Percentiles rank a stretch among this genome's conserved stretches.
Evolutionary conservation across 2,888 invertebrate genomes (phyloP).

Genomic region (Aphrophora alni): DNA sequence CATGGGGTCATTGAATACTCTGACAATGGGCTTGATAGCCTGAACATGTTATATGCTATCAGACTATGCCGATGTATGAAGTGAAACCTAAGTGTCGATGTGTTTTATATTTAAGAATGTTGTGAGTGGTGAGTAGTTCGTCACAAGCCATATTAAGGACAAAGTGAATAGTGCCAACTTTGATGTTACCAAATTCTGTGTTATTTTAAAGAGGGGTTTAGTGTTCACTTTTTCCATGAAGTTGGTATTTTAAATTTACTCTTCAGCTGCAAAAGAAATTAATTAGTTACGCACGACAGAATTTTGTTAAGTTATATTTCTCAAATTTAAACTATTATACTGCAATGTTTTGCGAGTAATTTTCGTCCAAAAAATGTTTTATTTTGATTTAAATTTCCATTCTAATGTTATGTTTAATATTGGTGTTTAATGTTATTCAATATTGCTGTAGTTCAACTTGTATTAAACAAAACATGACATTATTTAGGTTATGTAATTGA

Average conservation of each 20-base stretch:
- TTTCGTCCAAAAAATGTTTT: too few relatives aligned
- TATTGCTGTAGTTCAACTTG: too few relatives aligned
- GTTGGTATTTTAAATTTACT: too few relatives aligned
- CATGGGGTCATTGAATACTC: background rate
- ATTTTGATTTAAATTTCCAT: too few relatives aligned
- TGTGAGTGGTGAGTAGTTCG: background rate
- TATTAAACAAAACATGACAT: too few relatives aligned
- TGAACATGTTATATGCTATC: background rate
- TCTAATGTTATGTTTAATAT: background rate
- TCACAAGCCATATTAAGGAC: background rate
- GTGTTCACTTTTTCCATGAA: background rate
- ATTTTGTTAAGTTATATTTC: too few relatives aligned
- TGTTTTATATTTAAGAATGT: background rate
- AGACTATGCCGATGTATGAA: too few relatives aligned
- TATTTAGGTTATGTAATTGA: background rate
- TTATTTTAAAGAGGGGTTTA: background rate
- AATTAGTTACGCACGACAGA: too few relatives aligned
- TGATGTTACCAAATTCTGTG: background rate
- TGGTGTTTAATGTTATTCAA: background rate
- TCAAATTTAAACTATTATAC: too few relatives aligned
- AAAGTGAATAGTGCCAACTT: background rate
- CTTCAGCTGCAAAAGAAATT: too few relatives aligned
- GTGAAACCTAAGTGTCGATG: background rate
- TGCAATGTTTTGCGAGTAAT: too few relatives aligned
- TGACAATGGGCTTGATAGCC: background rate